Conservation (phyloP, 2,797 vertebrate species). For the Pygocentrus nattereri region DNA sequence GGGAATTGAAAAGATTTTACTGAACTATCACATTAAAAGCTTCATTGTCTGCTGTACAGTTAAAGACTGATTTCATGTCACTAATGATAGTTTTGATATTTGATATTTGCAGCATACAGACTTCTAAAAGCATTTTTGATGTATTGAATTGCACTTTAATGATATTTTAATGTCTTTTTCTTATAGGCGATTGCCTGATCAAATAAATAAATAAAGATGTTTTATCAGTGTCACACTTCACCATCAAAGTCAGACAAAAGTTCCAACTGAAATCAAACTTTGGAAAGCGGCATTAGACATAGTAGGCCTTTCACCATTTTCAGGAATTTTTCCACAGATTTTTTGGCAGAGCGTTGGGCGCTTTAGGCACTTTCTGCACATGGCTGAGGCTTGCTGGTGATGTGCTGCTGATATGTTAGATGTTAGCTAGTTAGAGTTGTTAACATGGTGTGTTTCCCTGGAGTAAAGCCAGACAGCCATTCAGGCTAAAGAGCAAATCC, state of each 20-base stretch:
- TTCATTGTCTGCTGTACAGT: too few relatives aligned
- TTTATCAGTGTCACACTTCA: too few relatives aligned
- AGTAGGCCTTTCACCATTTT: not conserved
- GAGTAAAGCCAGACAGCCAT: constrained; percentile 2
- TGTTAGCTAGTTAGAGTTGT: not conserved
- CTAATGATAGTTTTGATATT: too few relatives aligned
- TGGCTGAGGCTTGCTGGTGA: constrained; percentile 14
- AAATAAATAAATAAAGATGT: too few relatives aligned
- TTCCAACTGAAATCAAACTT: not conserved
- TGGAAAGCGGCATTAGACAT: not conserved
- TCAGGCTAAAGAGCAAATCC: not conserved
- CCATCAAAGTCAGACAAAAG: not conserved
- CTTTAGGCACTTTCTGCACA: not conserved
- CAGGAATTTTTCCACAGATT: not conserved
- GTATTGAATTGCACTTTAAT: too few relatives aligned
- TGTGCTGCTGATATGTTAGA: constrained; percentile 28
- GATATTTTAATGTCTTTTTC: too few relatives aligned
- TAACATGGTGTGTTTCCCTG: constrained; percentile 31
- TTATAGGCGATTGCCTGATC: too few relatives aligned
- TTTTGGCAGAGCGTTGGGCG: not conserved
- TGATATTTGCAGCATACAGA: too few relatives aligned
- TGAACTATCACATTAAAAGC: too few relatives aligned
- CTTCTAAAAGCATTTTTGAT: too few relatives aligned
- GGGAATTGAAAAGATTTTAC: too few relatives aligned
- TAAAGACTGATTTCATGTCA: too few relatives aligned